Base-by-base conservation (phyloP, 1,140 invertebrate genomes). In the Drosophila bocqueti region DNA sequence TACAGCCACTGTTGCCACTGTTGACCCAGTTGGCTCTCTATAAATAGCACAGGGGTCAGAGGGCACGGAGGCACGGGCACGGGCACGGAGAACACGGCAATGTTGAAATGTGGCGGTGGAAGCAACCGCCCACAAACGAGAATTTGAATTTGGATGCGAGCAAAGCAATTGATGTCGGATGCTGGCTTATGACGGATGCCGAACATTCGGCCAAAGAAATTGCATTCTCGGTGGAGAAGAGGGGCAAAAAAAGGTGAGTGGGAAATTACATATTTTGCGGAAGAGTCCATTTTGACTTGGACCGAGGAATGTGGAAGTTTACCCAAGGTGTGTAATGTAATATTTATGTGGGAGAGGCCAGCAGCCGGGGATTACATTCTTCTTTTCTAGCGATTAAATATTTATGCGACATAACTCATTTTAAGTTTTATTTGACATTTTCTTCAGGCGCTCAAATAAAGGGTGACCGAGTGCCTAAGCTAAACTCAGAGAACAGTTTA, bases 11-110 rank as follows among this genome's bases (percentile, higher is more conserved):
- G 72, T 62, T 78, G 72, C 72, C 34, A 55, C 71, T 79, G 59
- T 81, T 87, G 84, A 87, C 84, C 84, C 85, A 87, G 81, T 87
- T 87, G 68, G 62, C 49, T 67, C 63, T 55, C 83, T 86, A 83
- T 77, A 89, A 80, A 86, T 80, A 86, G 83, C 75, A 79, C 60
- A 79, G 45, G 61, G 63, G 63, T 65, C 63, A 62, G 58, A 45
- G 63, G 63, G 58, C 40, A 42, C n/a, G 36, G 7, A n/a, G 62
- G 62, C 62, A 15, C 0, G 31, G 18, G 50, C 62, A 36, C 21
- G 63, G 63, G 58, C 40, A 42, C 6, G 13, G 18, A 58, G 52
- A 18, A 18, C 43, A 45, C 10, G 43, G 43, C 11, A 11, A 24
- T 47, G 46, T 9, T 15, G 6, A 24, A 9, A 10, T 24, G 15